These are phyloP conservation scores for Trididemnum miniatum DNA, from an alignment of 23 tunicate genomes.

Conservation along the genomic window DNA sequence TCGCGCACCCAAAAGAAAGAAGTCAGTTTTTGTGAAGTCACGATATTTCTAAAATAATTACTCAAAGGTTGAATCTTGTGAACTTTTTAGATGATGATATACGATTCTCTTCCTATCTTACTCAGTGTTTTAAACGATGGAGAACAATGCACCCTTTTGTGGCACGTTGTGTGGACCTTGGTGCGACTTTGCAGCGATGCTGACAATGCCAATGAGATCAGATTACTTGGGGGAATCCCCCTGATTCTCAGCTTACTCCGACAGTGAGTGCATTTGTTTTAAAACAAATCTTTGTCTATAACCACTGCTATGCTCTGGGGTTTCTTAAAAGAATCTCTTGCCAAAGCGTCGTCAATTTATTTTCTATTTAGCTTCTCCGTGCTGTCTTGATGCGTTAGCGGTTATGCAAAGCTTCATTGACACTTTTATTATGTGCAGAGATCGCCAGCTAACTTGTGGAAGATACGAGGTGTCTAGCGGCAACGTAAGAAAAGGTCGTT, in stretches of 20 bases:
- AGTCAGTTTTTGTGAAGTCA: too few species aligned
- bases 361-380: too few species aligned
- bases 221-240: constrained; percentile 85
- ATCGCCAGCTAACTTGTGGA: constrained; percentile 51
- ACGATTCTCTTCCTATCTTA: constrained; percentile 79
- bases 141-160: constrained; percentile 74
- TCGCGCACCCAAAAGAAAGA: too few species aligned
- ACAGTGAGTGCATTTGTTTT: constrained; percentile 53
- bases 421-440: constrained; percentile 28
- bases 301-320: too few species aligned
- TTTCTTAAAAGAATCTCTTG: too few species aligned
- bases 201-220: constrained; percentile 72
- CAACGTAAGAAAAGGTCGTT: constrained; percentile 12
- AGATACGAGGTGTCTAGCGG: constrained; percentile 62
- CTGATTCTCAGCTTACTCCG: constrained; percentile 69
- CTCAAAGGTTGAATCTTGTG: too few species aligned
- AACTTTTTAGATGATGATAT: constrained; percentile 77
- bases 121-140: constrained; percentile 76
- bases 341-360: too few species aligned
- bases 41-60: too few species aligned
- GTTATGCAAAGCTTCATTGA: too few species aligned
- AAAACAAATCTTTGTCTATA: too few species aligned
- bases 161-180: constrained; percentile 86
- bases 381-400: too few species aligned
- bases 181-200: constrained; percentile 72